phyloP scores from a whole-genome alignment of 2,797 vertebrate species.

The Hyperoplus lanceolatus region DNA sequence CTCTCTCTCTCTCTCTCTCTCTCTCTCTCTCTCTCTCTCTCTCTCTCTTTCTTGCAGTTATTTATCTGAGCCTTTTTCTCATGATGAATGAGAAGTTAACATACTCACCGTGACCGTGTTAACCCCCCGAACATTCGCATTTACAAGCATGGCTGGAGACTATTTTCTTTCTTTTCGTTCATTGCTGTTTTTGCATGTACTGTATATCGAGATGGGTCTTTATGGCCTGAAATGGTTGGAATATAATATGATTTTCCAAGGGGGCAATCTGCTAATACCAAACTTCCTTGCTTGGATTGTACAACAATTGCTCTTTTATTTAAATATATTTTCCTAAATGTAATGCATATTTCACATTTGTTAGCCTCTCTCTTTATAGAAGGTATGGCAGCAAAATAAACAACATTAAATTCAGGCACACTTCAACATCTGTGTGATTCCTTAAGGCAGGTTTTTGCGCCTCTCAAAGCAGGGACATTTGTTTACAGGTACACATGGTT shows the following conservation, averaged over 20 bases:
- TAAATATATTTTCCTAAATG: conserved; percentile 2
- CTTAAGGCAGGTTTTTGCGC: conserved; percentile 32
- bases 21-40: too few relatives aligned
- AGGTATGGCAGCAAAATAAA: background rate
- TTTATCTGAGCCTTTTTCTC: background rate
- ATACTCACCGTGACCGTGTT: background rate
- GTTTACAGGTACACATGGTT: conserved; percentile 45
- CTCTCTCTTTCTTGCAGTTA: too few relatives aligned
- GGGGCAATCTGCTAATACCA: background rate
- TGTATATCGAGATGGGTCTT: background rate
- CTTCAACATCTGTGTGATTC: conserved; percentile 24
- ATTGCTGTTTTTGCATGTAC: background rate
- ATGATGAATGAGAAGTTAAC: background rate
- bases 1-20: background rate
- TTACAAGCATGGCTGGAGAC: background rate
- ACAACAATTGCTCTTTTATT: conserved; percentile 6
- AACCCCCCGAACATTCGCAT: background rate
- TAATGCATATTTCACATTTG: background rate
- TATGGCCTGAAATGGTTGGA: background rate
- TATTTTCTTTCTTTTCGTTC: background rate
- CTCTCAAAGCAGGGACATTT: conserved; percentile 47
- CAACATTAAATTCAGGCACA: conserved; percentile 25
- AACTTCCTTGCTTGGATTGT: background rate
- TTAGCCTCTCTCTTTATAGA: background rate
- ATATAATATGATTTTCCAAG: background rate